phyloP scores from a whole-genome alignment of 2,113 vertebrate species.

The Notiomystis cincta region DNA sequence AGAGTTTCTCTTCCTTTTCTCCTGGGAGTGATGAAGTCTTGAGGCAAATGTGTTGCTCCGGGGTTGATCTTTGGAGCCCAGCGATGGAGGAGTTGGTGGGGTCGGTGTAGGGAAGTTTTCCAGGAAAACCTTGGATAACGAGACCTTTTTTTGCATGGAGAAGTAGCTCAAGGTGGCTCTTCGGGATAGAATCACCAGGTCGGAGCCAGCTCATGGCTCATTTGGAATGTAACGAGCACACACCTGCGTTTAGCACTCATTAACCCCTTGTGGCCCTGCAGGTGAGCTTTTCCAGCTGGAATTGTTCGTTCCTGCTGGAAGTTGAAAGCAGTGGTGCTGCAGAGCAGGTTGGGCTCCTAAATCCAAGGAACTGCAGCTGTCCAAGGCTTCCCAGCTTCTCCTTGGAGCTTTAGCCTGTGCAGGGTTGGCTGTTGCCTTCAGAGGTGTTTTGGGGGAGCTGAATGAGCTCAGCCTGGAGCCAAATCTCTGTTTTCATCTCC shows the following conservation, averaged over 20 bases:
- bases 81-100: accelerated
- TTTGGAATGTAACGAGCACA: not conserved
- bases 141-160: accelerated
- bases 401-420: not conserved
- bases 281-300: not conserved
- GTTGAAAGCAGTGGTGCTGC: not conserved
- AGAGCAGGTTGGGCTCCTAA: not conserved
- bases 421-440: not conserved
- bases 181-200: accelerated
- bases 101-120: accelerated
- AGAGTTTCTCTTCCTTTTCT: accelerated
- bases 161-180: accelerated
- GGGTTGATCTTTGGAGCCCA: accelerated
- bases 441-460: not conserved
- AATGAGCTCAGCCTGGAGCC: not conserved
- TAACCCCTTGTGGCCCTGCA: not conserved
- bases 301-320: not conserved
- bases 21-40: accelerated
- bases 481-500: not conserved
- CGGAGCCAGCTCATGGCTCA: accelerated
- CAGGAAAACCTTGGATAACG: accelerated
- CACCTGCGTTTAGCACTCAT: not conserved
- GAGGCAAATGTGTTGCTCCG: accelerated
- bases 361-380: not conserved
- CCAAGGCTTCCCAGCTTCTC: not conserved